Base-by-base conservation (phyloP, 2,113 vertebrate genomes). In the Panthera tigris region DNA sequence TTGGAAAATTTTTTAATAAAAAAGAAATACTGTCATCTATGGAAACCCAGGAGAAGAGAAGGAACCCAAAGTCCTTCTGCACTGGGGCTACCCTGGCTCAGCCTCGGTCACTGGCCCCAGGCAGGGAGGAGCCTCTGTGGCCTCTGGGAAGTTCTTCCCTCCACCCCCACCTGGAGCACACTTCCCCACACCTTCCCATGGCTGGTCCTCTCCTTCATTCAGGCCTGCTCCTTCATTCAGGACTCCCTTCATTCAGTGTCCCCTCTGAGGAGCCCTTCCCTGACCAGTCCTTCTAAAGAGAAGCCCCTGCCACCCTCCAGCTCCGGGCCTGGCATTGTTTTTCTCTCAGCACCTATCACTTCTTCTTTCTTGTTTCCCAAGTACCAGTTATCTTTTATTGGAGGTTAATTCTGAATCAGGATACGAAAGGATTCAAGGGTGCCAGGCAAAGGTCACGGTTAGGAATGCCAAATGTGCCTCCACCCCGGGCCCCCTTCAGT, bases 1-100 rank as follows among this genome's bases (percentile, higher is more conserved):
- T 45, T 9, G 0, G 0, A 45, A 45, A 45, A 0, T 0, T 45
- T 45, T 45, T 45, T 9, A 45, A 45, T 45, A 45, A 45, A 45
- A 45, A 45, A 57, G 21, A 93, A 76, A 57, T 25, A 33, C 10
- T 50, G 31, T 74, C 84, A 33, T 36, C 31, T 27, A 36, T 15
- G 69, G 66, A 93, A 74, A 76, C 31, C 39, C 45, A 55, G 25
- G 18, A 29, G 16, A 90, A 76, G 63, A 63, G 31, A 39, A 83
- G 57, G 16, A 80, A 25, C 7, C 23, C 29, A n/a, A 50, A 25
- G 31, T 57, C 33, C 15, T 8, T 29, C 50, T 13, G 61, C 57
- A 16, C 18, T 0, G 39, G 31, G 8, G 39, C 39, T 36, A 1
- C 71, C 18, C 1, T 14, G 25, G 50, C 80, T 63, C 33, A 9